Evolutionary conservation across 2,113 vertebrate genomes (phyloP).

Genomic region (Silurus asotus): DNA sequence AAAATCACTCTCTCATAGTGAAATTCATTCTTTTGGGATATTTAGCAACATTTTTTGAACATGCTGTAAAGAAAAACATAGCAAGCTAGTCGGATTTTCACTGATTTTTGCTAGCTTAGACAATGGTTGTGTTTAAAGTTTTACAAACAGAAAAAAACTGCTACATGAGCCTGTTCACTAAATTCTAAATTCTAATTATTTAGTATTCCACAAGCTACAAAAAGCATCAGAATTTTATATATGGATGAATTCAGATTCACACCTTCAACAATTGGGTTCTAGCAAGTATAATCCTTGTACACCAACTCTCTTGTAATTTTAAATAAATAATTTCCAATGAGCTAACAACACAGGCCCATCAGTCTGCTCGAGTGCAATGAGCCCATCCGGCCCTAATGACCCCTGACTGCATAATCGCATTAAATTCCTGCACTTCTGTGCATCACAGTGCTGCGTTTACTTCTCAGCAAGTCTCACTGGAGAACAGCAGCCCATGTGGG

Average conservation of each 20-base stretch:
- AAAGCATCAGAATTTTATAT: neutral
- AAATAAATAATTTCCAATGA: neutral
- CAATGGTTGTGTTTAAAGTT: neutral
- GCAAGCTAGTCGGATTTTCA: neutral
- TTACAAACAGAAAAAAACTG: neutral
- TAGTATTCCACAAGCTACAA: neutral
- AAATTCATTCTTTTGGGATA: neutral
- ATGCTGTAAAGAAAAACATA: neutral
- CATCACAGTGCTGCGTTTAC: conserved; percentile 41
- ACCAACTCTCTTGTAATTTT: neutral
- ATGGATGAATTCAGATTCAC: neutral
- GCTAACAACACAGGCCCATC: conserved; percentile 61
- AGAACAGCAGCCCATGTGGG: conserved; percentile 42
- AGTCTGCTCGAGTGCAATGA: conserved; percentile 62
- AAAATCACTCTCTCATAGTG: neutral
- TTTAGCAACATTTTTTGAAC: neutral
- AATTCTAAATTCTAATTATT: neutral
- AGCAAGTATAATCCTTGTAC: neutral
- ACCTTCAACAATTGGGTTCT: neutral
- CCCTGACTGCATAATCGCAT: conserved; percentile 39
- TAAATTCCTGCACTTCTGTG: conserved; percentile 22
- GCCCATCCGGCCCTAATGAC: conserved; percentile 43
- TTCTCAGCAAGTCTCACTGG: conserved; percentile 23
- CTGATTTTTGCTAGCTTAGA: neutral
- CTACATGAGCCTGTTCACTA: neutral